Evolutionary conservation across 2,113 vertebrate genomes (phyloP), one percentile per base, ranked within the genome.

Genomic region (Fregetta grallaria): DNA sequence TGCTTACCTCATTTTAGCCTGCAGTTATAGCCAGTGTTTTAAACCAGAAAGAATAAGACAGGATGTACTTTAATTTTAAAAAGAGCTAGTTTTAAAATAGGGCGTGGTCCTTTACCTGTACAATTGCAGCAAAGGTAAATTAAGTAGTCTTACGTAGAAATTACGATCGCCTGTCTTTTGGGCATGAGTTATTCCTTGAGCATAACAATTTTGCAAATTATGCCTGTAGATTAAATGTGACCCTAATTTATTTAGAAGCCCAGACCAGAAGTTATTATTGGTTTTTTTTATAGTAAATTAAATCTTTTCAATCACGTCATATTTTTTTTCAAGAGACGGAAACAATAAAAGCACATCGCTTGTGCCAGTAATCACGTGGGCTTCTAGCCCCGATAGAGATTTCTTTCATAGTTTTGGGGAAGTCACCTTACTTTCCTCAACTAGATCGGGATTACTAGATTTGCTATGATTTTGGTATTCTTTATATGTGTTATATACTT

Each of bases 361-460:
- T 44, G 22, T 63, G 55, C 49, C 67, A 66, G 40, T 63, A 52
- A 49, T 61, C 49, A 7, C 3, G 0, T 18, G 49, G 29, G 11
- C 32, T 79, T 86, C 66, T 40, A 30, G 38, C n/a, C 23, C 7
- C 0, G 0, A 19, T 0, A 52, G 62, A 87, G 53, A 50, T 86
- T 83, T 50, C 34, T 70, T 45, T 9, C 3, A 4, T 52, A 27
- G n/a, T 49, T 86, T 70, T 55, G 8, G 9, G 56, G 27, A 40
- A 36, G 21, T 88, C 70, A 25, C 17, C 38, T 88, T 61, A 8
- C 9, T 74, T 58, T 85, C 12, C 18, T 47, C 25, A 19, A 19
- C 20, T 53, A 25, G 72, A 17, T 42, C 2, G 1, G 38, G 29
- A 18, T 82, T 71, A 49, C 30, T 59, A 14, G 38, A 6, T 65